Conservation (phyloP, 2,888 invertebrate species). For the Leucoptera coffeella region DNA sequence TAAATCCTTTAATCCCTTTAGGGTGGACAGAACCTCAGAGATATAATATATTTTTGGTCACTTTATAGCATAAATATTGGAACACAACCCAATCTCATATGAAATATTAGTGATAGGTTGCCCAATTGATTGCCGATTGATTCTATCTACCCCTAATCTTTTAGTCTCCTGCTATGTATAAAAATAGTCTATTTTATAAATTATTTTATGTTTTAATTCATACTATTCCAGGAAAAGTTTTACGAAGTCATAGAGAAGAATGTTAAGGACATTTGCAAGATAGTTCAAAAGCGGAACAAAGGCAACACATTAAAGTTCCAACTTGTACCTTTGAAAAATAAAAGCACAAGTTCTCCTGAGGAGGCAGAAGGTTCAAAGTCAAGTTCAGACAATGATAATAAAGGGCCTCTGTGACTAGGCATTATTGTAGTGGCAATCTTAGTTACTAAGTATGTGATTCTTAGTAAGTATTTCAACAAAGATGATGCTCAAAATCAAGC, state of each 20-base stretch:
- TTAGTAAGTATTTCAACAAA: constrained; percentile 15
- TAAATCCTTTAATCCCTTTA: too few relatives aligned
- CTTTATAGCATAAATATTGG: too few relatives aligned
- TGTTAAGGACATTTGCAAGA: constrained; percentile 39
- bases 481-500: neutral
- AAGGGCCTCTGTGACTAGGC: constrained; percentile 38
- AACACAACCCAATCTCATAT: too few relatives aligned
- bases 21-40: too few relatives aligned
- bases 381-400: constrained; percentile 11
- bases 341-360: constrained; percentile 9
- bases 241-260: constrained; percentile 49
- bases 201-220: too few relatives aligned
- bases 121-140: too few relatives aligned
- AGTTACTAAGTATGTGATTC: constrained; percentile 21
- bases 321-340: constrained; percentile 42
- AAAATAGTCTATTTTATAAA: too few relatives aligned
- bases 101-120: too few relatives aligned
- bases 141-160: too few relatives aligned
- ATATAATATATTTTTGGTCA: too few relatives aligned
- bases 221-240: constrained; percentile 50
- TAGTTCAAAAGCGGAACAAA: constrained; percentile 60
- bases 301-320: constrained; percentile 57
- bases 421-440: constrained; percentile 16
- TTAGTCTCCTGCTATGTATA: too few relatives aligned
- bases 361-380: constrained; percentile 8